These are phyloP conservation scores for Tenthredo scrophulariae DNA, from an alignment of 2,888 invertebrate species.

Conservation along the genomic window DNA sequence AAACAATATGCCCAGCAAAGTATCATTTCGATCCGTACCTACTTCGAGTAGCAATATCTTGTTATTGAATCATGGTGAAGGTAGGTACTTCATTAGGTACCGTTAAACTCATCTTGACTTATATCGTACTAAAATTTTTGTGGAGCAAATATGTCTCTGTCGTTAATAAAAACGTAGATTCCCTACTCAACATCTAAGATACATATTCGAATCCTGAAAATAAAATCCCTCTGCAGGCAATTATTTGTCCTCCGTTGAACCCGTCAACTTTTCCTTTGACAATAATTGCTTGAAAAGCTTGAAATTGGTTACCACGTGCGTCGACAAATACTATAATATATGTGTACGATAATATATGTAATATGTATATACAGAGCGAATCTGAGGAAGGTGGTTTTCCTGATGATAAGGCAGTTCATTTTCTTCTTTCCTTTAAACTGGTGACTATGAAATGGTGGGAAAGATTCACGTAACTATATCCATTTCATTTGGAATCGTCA, in stretches of 20 bases:
- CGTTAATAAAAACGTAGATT: not conserved
- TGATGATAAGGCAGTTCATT: no score
- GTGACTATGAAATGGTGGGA: not conserved
- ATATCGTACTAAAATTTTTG: not conserved
- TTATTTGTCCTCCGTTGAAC: not conserved
- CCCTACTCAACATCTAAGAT: not conserved
- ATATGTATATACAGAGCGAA: no score
- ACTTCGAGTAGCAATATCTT: not conserved
- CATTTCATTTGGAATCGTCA: constrained; percentile 31
- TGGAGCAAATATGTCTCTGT: not conserved
- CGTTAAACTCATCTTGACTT: not conserved
- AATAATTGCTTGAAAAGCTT: not conserved
- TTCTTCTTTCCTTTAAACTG: no score
- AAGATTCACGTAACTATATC: constrained; percentile 18
- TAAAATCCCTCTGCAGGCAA: not conserved
- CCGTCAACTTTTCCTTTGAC: not conserved
- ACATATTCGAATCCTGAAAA: not conserved
- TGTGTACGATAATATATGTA: not conserved
- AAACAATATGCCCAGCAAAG: not conserved
- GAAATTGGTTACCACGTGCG: not conserved
- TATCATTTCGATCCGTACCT: not conserved
- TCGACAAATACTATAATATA: not conserved
- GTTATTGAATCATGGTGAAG: not conserved
- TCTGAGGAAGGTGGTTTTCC: no score
- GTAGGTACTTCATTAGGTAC: not conserved